These are phyloP conservation scores for Dufourea novaeangliae DNA, from an alignment of 1,140 invertebrate genomes.

Conservation along the genomic window DNA sequence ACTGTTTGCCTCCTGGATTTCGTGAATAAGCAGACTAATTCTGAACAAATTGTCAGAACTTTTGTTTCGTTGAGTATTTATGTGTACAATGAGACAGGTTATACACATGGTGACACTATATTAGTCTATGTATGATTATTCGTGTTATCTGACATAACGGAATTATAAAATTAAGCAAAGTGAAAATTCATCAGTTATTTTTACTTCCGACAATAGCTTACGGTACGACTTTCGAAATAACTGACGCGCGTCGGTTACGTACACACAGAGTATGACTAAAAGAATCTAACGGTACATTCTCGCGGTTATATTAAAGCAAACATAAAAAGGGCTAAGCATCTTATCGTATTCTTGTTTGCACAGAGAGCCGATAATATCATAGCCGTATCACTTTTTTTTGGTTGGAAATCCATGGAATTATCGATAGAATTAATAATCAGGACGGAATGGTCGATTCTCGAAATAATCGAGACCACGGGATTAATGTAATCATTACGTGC, in stretches of 20 bases:
- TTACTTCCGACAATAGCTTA: not conserved
- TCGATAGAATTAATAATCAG: not conserved
- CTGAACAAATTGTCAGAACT: not conserved
- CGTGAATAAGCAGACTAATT: not conserved
- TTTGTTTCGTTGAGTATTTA: not conserved
- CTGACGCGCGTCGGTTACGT: not conserved
- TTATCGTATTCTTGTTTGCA: slow-evolving; percentile 57
- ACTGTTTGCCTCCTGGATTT: not conserved
- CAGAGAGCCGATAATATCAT: slow-evolving; percentile 47
- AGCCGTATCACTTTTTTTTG: slow-evolving; percentile 17
- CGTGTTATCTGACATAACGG: not conserved
- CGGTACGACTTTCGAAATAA: not conserved
- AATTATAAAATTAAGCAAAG: not conserved
- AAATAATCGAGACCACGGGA: not conserved
- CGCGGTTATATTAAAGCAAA: slow-evolving; percentile 23
- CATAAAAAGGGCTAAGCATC: slow-evolving; percentile 18
- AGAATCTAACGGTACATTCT: slow-evolving; percentile 38
- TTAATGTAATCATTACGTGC: not conserved
- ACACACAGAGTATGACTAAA: not conserved
- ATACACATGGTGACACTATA: not conserved
- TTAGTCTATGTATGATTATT: not conserved
- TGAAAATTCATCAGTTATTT: not conserved
- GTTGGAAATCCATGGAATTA: not conserved
- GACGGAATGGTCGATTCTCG: not conserved
- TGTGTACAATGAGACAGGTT: too few relatives aligned